Conservation (phyloP, 2,797 vertebrate species). For the Sebastolobus altivelis region DNA sequence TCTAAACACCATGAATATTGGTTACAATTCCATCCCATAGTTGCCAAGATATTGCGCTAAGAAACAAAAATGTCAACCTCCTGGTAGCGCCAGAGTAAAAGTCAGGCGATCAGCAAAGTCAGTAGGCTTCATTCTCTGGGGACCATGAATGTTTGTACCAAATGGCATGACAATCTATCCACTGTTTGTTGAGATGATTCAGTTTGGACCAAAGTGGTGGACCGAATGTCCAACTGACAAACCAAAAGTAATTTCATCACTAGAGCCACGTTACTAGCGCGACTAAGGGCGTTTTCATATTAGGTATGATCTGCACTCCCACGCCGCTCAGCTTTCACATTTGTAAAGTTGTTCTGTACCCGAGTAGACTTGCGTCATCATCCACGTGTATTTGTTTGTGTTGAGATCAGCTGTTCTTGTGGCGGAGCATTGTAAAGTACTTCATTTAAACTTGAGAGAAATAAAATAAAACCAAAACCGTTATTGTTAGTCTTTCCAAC, state of each 20-base stretch:
- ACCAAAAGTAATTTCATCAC: not conserved
- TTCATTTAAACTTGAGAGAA: too few relatives aligned
- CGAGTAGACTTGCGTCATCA: too few relatives aligned
- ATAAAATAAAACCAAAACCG: too few relatives aligned
- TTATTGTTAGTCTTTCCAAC: too few relatives aligned
- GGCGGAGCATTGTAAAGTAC: too few relatives aligned
- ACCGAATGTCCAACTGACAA: not conserved
- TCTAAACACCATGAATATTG: not conserved
- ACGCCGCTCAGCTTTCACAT: too few relatives aligned
- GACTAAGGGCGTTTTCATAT: not conserved
- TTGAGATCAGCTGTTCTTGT: too few relatives aligned
- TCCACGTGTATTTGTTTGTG: too few relatives aligned
- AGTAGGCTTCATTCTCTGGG: not conserved
- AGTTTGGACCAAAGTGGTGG: not conserved
- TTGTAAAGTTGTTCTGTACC: too few relatives aligned
- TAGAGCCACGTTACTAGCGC: not conserved
- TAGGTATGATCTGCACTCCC: too few relatives aligned
- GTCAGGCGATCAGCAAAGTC: not conserved
- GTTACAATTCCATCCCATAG: not conserved
- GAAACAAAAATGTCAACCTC: not conserved
- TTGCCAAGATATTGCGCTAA: not conserved
- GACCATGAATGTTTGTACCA: not conserved
- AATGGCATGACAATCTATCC: not conserved
- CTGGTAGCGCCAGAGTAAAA: not conserved
- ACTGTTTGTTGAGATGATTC: not conserved